Conservation (phyloP, 2,888 invertebrate species). For the Pristionchus maxplancki region DNA sequence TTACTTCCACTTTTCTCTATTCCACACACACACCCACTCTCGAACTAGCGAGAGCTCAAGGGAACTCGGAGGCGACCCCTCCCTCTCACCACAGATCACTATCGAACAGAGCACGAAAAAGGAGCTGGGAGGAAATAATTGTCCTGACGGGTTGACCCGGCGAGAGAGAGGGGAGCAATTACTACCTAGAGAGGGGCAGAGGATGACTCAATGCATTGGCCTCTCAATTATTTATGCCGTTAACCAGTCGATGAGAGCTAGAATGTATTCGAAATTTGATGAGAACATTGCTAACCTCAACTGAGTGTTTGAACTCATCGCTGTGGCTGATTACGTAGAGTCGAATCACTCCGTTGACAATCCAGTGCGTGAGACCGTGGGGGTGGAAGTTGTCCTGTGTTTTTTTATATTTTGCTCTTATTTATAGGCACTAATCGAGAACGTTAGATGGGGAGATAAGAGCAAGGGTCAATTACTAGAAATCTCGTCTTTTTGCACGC, state of each 20-base stretch:
- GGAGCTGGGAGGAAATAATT: background rate
- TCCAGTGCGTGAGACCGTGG: conserved; percentile 63
- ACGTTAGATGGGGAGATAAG: background rate
- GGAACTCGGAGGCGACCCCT: no score
- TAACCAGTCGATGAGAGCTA: no score
- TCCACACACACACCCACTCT: no score
- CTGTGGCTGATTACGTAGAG: conserved; percentile 62
- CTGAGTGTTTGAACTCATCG: conserved; percentile 58
- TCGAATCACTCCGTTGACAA: conserved; percentile 57
- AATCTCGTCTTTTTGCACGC: no score
- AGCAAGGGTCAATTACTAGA: no score
- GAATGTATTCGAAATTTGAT: no score
- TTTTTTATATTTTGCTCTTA: background rate
- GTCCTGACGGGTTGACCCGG: background rate
- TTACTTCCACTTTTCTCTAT: no score
- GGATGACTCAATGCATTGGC: no score
- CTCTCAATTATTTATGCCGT: no score
- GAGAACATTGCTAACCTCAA: conserved; percentile 53
- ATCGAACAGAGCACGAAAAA: no score
- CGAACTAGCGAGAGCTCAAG: no score
- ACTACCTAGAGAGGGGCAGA: background rate
- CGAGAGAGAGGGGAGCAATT: background rate
- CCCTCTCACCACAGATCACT: background rate
- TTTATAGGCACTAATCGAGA: background rate
- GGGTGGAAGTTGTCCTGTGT: conserved; percentile 60